Conservation (phyloP, 2,797 vertebrate genomes). For the Ispidina picta region DNA sequence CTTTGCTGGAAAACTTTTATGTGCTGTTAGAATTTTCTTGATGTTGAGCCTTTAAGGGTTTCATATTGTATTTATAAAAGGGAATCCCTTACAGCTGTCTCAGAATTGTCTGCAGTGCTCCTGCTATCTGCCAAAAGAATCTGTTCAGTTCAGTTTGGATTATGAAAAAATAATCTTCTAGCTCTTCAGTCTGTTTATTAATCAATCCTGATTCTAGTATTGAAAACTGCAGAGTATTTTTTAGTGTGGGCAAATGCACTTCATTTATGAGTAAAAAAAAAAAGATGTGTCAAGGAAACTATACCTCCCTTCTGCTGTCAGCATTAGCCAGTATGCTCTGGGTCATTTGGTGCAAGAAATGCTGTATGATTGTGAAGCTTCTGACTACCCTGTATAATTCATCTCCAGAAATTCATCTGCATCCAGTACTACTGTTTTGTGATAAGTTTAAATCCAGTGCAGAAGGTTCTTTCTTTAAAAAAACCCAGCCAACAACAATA, state of each 20-base stretch:
- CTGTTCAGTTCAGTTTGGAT: neutral
- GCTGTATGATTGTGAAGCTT: neutral
- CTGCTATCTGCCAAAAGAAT: neutral
- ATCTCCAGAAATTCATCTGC: neutral
- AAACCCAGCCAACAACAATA: neutral
- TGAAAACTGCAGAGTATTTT: neutral
- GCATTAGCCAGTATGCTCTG: neutral
- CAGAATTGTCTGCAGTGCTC: neutral
- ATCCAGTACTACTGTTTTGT: neutral
- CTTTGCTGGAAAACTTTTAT: neutral
- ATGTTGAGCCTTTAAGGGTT: neutral
- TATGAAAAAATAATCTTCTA: neutral
- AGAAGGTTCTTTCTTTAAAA: neutral
- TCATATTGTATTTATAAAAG: neutral
- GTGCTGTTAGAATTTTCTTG: neutral
- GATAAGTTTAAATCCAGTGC: neutral
- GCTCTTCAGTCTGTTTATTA: neutral
- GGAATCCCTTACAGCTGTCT: neutral
- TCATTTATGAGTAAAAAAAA: neutral
- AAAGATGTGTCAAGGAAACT: neutral
- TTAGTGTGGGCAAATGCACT: neutral
- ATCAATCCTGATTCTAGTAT: neutral
- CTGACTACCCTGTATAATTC: neutral
- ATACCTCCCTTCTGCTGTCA: neutral
- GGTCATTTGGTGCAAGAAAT: neutral